Base-by-base conservation (phyloP, 2,797 vertebrate species). In the Brachymystax lenok region DNA sequence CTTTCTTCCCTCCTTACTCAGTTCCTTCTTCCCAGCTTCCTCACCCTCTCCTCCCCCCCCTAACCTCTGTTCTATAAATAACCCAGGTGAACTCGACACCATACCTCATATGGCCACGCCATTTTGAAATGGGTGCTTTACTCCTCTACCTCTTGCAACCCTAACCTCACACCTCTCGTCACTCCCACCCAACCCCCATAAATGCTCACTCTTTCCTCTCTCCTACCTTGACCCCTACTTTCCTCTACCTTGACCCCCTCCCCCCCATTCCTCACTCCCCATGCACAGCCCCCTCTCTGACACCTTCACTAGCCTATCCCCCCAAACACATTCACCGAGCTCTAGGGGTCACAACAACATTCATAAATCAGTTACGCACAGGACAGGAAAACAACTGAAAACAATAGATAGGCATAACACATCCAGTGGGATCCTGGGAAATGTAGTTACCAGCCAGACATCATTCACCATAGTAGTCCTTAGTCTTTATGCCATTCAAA, bases 71-170 rank as follows among this genome's bases (percentile, higher is more conserved):
- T 84, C 92, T 90, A 93, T 88, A 88, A 90, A 87, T 93, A 93
- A 84, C 76, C 73, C 78, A 79, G 79, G 84, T 85, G 84, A 94
- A 94, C 86, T 81, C 78, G 89, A 94, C 89, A 93, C 92, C 84
- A 75, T 76, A 68, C 79, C 82, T 77, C 90, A 88, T 86, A 84
- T 88, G 91, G 91, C 84, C 61, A 73, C 46, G 68, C n/a, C 28
- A 69, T 85, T 81, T 88, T 77, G 81, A 81, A 85, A 77, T 74
- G 76, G 74, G 73, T 64, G 76, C 74, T 79, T 35, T 86, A 63
- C 74, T 59, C 73, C 74, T 72, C 14, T 30, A 56, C 51, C 28
- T 12, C 21, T 50, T 4, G 3, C 69, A 28, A n/a, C 24, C 24
- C 21, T 35, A 16, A n/a, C 19, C 35, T 40, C 30, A 40, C 35